Conservation (phyloP, 2,888 invertebrate species). For the Autographa gamma region DNA sequence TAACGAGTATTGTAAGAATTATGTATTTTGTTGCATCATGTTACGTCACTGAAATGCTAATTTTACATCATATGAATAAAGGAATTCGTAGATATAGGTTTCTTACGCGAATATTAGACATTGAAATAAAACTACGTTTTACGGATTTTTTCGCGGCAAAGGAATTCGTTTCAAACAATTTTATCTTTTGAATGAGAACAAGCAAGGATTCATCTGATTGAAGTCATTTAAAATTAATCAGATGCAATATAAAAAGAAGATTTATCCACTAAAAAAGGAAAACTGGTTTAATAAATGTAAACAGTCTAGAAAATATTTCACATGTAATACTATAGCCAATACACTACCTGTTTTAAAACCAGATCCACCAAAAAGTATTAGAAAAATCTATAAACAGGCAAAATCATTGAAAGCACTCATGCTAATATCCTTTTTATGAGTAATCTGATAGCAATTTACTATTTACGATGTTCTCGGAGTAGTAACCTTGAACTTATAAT, state of each 20-base stretch:
- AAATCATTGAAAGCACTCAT: not conserved
- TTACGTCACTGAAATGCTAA: too few relatives aligned
- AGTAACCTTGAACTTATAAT: constrained; percentile 51
- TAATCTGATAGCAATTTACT: constrained; percentile 49
- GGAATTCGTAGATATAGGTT: too few relatives aligned
- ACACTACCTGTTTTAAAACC: not conserved
- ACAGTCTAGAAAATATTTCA: not conserved
- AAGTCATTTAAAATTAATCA: not conserved
- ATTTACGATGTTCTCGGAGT: constrained; percentile 15
- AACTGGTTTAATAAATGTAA: not conserved
- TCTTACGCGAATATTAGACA: too few relatives aligned
- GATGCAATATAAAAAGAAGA: too few relatives aligned
- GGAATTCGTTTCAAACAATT: too few relatives aligned
- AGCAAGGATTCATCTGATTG: too few relatives aligned
- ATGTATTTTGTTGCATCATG: too few relatives aligned
- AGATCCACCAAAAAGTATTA: not conserved
- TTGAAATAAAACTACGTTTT: too few relatives aligned
- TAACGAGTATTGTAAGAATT: constrained; percentile 5
- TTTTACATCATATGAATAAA: too few relatives aligned
- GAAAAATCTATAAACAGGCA: not conserved
- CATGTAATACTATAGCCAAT: not conserved
- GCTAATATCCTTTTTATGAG: constrained; percentile 26
- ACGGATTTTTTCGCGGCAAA: too few relatives aligned
- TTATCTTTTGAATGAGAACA: too few relatives aligned
- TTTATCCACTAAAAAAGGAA: too few relatives aligned